A percentile compares a stretch with the other conserved stretches of the same genome.
phyloP scores from a whole-genome alignment of 2,797 vertebrate genomes.

The Yasuhikotakia modesta region DNA sequence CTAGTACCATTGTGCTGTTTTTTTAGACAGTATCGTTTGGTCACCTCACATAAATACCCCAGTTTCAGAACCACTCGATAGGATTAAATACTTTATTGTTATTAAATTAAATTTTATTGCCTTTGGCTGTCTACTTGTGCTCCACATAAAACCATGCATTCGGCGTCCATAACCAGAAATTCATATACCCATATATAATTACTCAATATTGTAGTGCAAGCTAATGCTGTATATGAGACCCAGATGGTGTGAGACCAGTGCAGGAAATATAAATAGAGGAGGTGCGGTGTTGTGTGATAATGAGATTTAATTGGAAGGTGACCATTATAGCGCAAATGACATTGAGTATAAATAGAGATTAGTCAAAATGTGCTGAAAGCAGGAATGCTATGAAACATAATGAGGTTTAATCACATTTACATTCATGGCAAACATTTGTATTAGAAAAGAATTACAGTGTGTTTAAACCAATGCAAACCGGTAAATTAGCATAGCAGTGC shows the following conservation, averaged over 20 bases:
- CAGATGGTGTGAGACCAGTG: not conserved
- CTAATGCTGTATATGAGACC: not conserved
- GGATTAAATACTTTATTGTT: too few relatives aligned
- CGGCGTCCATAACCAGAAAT: not conserved
- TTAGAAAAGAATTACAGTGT: not conserved
- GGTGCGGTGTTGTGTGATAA: not conserved
- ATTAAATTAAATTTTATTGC: not conserved
- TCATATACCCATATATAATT: not conserved
- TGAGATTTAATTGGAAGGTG: not conserved
- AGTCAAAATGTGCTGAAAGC: not conserved
- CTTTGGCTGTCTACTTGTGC: not conserved
- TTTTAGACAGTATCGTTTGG: too few relatives aligned
- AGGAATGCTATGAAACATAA: not conserved
- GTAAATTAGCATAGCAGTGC: slow-evolving; percentile 18
- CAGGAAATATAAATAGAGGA: not conserved
- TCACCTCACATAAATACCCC: too few relatives aligned
- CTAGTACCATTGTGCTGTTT: too few relatives aligned
- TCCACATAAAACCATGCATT: not conserved
- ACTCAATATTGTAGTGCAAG: not conserved
- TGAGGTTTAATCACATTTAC: not conserved
- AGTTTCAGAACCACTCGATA: too few relatives aligned
- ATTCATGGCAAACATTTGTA: not conserved
- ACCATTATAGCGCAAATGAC: not conserved
- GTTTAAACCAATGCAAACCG: slow-evolving; percentile 1
- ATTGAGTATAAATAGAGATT: not conserved